Evolutionary conservation across 2,113 vertebrate species (phyloP), one percentile per base, ranked within the genome.

Genomic region (Microcebus tavaratra): DNA sequence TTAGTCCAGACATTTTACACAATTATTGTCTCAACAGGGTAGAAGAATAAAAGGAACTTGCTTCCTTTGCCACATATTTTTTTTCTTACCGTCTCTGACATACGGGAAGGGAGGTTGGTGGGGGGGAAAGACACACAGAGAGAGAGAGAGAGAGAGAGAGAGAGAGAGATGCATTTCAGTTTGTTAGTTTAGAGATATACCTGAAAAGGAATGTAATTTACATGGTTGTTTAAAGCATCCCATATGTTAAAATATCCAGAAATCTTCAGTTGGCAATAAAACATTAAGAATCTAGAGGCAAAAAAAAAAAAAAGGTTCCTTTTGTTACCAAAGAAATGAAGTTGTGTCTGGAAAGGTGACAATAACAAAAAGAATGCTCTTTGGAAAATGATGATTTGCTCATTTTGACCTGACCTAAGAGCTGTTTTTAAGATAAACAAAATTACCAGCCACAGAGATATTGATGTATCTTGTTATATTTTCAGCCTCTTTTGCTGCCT

Each of bases 371-470:
- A 75, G 50, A 96, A 87, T 29, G 0, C 5, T 91, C 25, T 84
- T 92, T 83, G 13, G 78, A 96, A 84, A 84, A 90, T n/a, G 36
- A 92, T 63, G 7, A 3, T 29, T 76, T 88, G 65, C 17, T 79
- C 88, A 82, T 86, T 96, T 92, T 96, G 80, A 94, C 83, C 10
- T 15, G 78, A 94, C 83, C 10, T 15, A 59, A 65, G 1, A 15
- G 67, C 57, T 90, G 23, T 86, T 93, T 96, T 53, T 73, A 97
- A 97, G 39, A 82, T 39, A 83, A 97, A 98, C 57, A 81, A 78
- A 95, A 97, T 90, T 78, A 84, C 85, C 42, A 1, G 1, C 6
- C 29, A 45, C 92, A 20, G n/a, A 6, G 34, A 61, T 76, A 79
- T 31, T 0, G 0, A 55, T 15, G 1, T 73, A 14, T 50, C 84